Percentiles rank a stretch among this genome's conserved stretches.
phyloP scores from a whole-genome alignment of 30 jellyfish, hydroid and myxozoan genomes.

The Aurelia coerulea region DNA sequence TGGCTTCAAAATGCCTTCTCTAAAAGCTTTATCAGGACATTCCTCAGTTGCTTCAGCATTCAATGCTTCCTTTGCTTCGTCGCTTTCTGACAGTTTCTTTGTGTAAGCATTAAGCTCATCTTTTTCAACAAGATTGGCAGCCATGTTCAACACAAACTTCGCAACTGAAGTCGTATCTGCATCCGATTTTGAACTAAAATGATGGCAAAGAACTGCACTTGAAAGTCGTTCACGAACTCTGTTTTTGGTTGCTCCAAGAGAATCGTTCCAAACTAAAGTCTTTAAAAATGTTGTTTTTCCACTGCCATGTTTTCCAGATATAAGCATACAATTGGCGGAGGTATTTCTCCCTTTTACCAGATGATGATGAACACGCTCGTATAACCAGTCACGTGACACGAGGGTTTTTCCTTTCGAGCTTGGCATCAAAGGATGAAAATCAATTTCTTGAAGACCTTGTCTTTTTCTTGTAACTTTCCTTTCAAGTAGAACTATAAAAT shows the following conservation, averaged over 20 bases:
- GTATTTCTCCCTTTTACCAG: not conserved
- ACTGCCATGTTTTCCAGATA: slow-evolving; percentile 56
- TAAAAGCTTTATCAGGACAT: slow-evolving; percentile 47
- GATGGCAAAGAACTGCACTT: slow-evolving; percentile 53
- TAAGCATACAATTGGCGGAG: slow-evolving; percentile 7
- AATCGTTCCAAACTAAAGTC: slow-evolving; percentile 59
- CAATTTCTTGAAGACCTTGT: slow-evolving; percentile 58
- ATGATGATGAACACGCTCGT: slow-evolving; percentile 28
- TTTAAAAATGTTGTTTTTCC: slow-evolving; percentile 65
- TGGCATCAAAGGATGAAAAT: slow-evolving; percentile 58
- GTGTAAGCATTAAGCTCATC: slow-evolving; percentile 41
- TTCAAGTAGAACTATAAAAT: slow-evolving; percentile 39
- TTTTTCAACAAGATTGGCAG: slow-evolving; percentile 55
- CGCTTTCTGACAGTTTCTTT: slow-evolving; percentile 18
- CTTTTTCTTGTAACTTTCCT: slow-evolving; percentile 51
- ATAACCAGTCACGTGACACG: slow-evolving; percentile 64
- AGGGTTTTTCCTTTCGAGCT: slow-evolving; percentile 53
- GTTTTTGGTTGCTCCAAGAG: slow-evolving; percentile 18
- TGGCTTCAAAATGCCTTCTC: slow-evolving; percentile 51
- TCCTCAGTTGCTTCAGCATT: slow-evolving; percentile 39
- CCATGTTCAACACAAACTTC: slow-evolving; percentile 53
- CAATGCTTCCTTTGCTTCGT: not conserved
- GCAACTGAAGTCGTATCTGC: slow-evolving; percentile 44
- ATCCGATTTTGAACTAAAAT: slow-evolving; percentile 55
- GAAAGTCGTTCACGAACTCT: slow-evolving; percentile 44